Base-by-base conservation (phyloP, 2,888 invertebrate genomes). In the Dolichopus griseipennis region DNA sequence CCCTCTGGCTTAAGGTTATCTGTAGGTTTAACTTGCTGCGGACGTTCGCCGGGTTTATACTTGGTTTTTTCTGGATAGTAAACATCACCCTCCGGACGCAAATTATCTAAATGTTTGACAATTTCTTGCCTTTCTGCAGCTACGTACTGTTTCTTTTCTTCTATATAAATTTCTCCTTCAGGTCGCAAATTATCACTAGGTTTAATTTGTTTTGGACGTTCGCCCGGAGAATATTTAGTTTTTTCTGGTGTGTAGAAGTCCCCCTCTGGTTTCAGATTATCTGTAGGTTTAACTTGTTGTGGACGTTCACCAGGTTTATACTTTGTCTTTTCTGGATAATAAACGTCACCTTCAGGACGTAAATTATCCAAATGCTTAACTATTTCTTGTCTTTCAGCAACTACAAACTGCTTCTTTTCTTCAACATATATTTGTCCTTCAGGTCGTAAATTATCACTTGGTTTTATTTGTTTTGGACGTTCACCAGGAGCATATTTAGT, bases 1-100 rank as follows among this genome's bases (percentile, higher is more conserved):
- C 87, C 87, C 76, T 87, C 87, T 0, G 84, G 84, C 69, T 76
- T 80, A 0, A 88, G 77, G 73, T 88, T 88, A 71, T 88, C 88
- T 34, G 74, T 71, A 0, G 83, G 85, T 68, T 78, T 83, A 2
- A 82, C 81, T 68, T 83, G 83, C 6, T 77, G 74, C 70, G 78
- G 78, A 22, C 83, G 76, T 69, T 85, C 85, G 18, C 82, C 84
- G 61, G 84, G 84, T n/a, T 78, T 78, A 74, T 80, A 82, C 69
- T 79, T 79, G 5, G 77, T 74, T 70, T 83, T 82, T 64, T 80
- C 78, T 2, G 83, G 83, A 69, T 83, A 81, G 69, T 85, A 83
- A 73, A 88, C 86, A 33, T 85, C 83, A 8, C 87, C 86, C 77
- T 88, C 88, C 0, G 85, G 84, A 68, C 80, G 79, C 0, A 87